These are phyloP conservation scores for Gallinago jamesoni DNA, from an alignment of 2,113 vertebrate genomes.

Conservation along the genomic window DNA sequence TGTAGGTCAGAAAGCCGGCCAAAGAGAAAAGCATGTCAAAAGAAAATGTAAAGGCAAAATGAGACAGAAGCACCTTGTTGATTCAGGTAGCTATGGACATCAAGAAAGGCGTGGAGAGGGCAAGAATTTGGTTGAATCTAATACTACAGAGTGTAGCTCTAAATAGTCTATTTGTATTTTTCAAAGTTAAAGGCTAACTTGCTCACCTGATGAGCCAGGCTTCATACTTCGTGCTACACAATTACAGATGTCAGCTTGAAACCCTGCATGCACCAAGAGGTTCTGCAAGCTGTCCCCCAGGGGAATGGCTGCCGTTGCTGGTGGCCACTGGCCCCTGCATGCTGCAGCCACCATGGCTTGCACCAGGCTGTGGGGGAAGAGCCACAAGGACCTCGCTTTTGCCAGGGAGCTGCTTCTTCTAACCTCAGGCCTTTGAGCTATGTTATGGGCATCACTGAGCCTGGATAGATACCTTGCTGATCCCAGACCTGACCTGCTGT, in stretches of 20 bases:
- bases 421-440: background rate
- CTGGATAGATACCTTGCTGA: background rate
- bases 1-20: background rate
- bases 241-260: background rate
- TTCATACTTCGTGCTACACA: background rate
- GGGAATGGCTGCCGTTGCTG: too few species aligned
- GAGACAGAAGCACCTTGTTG: background rate
- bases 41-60: background rate
- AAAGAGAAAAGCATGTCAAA: background rate
- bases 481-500: background rate
- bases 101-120: background rate
- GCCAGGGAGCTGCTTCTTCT: background rate
- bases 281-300: background rate
- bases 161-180: background rate
- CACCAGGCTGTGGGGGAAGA: fast-evolving
- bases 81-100: background rate
- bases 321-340: background rate
- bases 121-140: background rate
- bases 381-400: background rate
- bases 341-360: fast-evolving
- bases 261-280: background rate
- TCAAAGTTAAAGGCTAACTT: background rate
- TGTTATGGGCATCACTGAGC: background rate
- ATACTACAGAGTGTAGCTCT: background rate
- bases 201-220: background rate